phyloP scores from a whole-genome alignment of 2,888 invertebrate species.

The Polymixis flavicincta region DNA sequence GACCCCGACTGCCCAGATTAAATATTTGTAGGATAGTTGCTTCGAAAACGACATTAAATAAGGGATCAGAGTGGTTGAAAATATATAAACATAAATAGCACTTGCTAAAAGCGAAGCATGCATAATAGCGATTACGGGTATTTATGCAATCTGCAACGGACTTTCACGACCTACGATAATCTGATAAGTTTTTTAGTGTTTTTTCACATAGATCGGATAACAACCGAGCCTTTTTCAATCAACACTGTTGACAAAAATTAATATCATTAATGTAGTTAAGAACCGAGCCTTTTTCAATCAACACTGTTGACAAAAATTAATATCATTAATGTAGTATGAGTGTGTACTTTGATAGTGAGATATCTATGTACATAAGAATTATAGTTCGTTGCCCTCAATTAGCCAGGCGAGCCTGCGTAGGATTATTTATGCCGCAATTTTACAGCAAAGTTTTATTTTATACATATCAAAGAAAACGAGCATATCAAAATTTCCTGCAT shows the following conservation, averaged over 20 bases:
- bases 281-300: constrained; percentile 3
- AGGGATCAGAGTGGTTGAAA: not conserved
- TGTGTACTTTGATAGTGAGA: constrained; percentile 6
- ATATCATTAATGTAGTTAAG: constrained; percentile 5
- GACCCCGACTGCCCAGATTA: not conserved
- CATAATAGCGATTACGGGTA: constrained; percentile 1
- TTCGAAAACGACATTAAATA: not conserved
- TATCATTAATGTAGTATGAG: not conserved
- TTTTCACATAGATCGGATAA: constrained; percentile 15
- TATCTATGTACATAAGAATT: constrained; percentile 24
- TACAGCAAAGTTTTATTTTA: not conserved
- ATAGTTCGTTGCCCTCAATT: constrained; percentile 48
- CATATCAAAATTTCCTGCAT: not conserved
- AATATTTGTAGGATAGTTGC: not conserved
- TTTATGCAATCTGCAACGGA: not conserved
- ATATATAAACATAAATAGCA: not conserved
- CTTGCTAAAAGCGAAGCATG: constrained; percentile 1
- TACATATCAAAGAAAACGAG: not conserved
- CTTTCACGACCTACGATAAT: constrained; percentile 6
- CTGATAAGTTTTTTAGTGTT: not conserved
- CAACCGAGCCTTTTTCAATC: not conserved
- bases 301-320: not conserved
- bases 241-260: not conserved
- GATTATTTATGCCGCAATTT: not conserved
- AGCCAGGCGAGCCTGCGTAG: constrained; percentile 10